Percentiles rank a stretch among this genome's conserved stretches.
Conservation (phyloP, 1,140 invertebrate genomes). For the Aporrectodea caliginosa region DNA sequence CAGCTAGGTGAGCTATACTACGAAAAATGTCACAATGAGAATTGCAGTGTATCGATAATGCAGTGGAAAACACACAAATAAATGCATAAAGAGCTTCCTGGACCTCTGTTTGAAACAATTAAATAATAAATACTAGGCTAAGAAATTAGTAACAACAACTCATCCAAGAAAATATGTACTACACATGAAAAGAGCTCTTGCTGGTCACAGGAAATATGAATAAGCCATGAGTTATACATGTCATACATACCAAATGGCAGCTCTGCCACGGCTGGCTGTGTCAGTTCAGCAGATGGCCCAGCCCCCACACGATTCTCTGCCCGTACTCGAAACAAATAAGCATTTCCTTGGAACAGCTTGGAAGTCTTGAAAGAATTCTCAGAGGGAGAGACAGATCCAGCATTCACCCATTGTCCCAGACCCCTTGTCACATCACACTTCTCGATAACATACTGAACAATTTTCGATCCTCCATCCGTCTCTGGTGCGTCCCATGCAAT, state of each 20-base stretch:
- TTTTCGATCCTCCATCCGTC: slow-evolving; percentile 89
- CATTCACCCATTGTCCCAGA: slow-evolving; percentile 29
- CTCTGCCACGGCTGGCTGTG: slow-evolving; percentile 58
- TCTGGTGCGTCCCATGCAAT: slow-evolving; percentile 83
- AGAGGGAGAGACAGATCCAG: slow-evolving; percentile 42
- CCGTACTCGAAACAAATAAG: slow-evolving; percentile 89
- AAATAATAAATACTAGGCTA: too few species aligned
- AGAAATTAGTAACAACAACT: too few species aligned
- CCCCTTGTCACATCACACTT: slow-evolving; percentile 25
- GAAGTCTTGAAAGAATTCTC: slow-evolving; percentile 62
- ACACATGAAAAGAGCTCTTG: too few species aligned
- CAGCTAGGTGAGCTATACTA: too few species aligned
- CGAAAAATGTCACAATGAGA: too few species aligned
- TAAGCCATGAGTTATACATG: too few species aligned
- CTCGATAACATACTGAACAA: slow-evolving; percentile 52
- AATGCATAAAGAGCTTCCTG: too few species aligned
- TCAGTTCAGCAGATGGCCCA: slow-evolving; percentile 69
- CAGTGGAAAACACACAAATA: too few species aligned
- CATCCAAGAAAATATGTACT: too few species aligned
- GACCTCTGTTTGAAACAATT: too few species aligned
- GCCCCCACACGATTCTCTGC: slow-evolving; percentile 82
- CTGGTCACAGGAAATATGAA: too few species aligned
- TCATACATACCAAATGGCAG: slow-evolving; percentile 53
- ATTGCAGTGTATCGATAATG: too few species aligned
- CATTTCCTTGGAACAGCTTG: slow-evolving; percentile 77